A percentile compares a stretch with the other conserved stretches of the same genome.
Evolutionary conservation across 2,888 invertebrate species (phyloP).

Genomic region (Melinopterus prodromus): DNA sequence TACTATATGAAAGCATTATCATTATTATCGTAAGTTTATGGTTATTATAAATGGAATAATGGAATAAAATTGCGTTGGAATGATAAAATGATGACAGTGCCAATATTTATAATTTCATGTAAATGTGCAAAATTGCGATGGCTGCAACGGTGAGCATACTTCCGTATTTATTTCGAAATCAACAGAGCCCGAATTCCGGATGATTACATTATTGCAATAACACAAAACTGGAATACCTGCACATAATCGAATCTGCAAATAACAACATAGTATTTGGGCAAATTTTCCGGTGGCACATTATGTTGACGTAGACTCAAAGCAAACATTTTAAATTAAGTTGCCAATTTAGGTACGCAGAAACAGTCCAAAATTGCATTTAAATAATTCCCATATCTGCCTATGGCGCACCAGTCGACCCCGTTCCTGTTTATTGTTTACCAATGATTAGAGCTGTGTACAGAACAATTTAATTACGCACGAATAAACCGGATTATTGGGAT

Average conservation of each 20-base stretch:
- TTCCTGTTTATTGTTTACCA: neutral
- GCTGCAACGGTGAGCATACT: neutral
- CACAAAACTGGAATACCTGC: neutral
- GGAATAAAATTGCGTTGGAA: no score
- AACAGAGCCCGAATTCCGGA: neutral
- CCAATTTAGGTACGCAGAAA: neutral
- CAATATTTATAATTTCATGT: no score
- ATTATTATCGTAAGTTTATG: no score
- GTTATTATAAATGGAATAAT: no score
- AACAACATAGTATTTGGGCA: neutral
- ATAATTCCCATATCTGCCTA: neutral
- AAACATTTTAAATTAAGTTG: slow-evolving; percentile 4
- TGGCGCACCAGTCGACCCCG: neutral
- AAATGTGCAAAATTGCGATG: no score
- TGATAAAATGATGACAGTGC: no score
- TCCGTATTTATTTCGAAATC: neutral
- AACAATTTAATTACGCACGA: neutral
- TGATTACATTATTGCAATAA: neutral
- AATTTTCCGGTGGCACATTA: neutral
- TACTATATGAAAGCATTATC: no score
- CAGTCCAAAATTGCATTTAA: neutral
- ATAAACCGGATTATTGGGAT: slow-evolving; percentile 4
- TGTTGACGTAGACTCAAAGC: neutral
- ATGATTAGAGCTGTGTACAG: neutral
- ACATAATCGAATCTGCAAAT: neutral